Conservation (phyloP, 2,888 invertebrate genomes). For the Apodemia mormo region DNA sequence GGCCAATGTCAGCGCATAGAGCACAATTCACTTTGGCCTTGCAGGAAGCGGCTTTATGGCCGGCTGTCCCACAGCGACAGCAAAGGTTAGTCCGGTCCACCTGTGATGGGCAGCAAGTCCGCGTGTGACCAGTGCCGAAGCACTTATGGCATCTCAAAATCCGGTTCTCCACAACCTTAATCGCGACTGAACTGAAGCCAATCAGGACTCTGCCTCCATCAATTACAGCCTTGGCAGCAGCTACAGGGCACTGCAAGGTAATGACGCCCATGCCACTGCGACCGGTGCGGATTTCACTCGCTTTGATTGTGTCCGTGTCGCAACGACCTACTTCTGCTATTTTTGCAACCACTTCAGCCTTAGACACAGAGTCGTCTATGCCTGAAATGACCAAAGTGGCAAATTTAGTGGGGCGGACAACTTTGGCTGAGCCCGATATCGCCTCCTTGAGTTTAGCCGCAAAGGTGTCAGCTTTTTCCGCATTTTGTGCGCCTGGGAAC, state of each 20-base stretch:
- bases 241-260: neutral
- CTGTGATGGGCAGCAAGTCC: neutral
- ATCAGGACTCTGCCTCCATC: neutral
- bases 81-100: neutral
- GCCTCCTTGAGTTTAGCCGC: too few relatives aligned
- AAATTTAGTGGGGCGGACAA: conserved; percentile 5
- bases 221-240: neutral
- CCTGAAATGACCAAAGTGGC: neutral
- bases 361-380: neutral
- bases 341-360: neutral
- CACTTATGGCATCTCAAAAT: too few relatives aligned
- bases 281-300: neutral
- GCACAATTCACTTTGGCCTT: neutral
- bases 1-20: neutral
- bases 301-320: neutral
- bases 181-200: neutral
- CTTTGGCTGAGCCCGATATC: conserved; percentile 4
- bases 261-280: neutral
- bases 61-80: neutral
- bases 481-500: neutral
- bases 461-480: conserved; percentile 13
- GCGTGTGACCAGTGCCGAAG: neutral
- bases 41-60: neutral
- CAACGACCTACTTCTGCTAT: neutral
- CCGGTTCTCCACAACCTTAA: neutral